These are phyloP conservation scores for Harlomillsia oculata DNA, from an alignment of 1,140 invertebrate species.

Conservation along the genomic window DNA sequence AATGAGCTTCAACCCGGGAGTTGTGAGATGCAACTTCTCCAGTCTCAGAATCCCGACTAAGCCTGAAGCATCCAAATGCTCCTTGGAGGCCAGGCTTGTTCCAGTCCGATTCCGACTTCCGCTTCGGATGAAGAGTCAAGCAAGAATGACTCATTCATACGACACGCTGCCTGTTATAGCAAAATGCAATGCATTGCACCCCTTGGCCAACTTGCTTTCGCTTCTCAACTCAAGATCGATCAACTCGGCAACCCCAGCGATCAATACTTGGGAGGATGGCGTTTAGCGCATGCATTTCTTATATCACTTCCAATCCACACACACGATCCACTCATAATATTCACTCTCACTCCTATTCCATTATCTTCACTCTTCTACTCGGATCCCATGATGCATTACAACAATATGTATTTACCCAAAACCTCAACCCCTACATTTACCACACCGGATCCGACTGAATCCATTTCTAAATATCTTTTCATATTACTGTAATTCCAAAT, in stretches of 20 bases:
- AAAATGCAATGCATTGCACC: background rate
- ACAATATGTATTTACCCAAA: no score
- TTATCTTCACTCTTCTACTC: no score
- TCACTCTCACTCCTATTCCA: no score
- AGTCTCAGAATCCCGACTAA: background rate
- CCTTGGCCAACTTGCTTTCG: background rate
- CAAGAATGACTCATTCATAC: conserved; percentile 12
- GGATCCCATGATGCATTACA: no score
- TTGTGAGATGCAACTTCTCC: background rate
- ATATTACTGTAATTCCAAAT: no score
- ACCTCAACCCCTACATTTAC: no score
- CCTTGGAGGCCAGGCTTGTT: background rate
- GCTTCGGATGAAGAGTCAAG: conserved; percentile 1
- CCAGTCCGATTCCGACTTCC: background rate
- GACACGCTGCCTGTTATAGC: background rate
- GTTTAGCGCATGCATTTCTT: conserved; percentile 7
- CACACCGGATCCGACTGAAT: no score
- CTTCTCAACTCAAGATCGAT: background rate
- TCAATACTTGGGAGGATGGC: conserved; percentile 8
- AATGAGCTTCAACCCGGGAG: background rate
- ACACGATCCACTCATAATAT: no score
- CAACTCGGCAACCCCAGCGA: background rate
- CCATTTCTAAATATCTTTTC: no score
- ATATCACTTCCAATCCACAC: no score
- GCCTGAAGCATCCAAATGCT: background rate